Percentiles rank a stretch among this genome's conserved stretches.
phyloP scores from a whole-genome alignment of 2,888 invertebrate species.

The Pocota personata region DNA sequence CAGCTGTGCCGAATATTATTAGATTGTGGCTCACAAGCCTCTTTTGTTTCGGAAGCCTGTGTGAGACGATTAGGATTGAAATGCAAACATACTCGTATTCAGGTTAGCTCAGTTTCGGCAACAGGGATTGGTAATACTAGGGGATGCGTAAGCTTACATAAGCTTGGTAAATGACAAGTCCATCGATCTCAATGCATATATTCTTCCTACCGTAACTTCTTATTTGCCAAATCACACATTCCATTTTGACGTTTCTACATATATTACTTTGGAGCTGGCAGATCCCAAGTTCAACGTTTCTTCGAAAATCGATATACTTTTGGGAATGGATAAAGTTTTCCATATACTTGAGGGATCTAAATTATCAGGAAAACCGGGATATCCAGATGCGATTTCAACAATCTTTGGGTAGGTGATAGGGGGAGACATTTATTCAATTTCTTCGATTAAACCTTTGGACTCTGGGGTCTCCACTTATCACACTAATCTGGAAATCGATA shows the following conservation, averaged over 20 bases:
- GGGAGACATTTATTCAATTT: not conserved
- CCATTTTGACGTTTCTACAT: no score
- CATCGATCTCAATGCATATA: no score
- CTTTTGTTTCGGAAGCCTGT: not conserved
- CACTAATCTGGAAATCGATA: no score
- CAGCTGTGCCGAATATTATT: not conserved
- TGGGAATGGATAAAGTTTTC: no score
- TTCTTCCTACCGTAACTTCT: not conserved
- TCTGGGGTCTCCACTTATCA: not conserved
- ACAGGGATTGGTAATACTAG: not conserved
- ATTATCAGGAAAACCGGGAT: not conserved
- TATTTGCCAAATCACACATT: not conserved
- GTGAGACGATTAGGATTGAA: not conserved
- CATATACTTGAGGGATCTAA: not conserved
- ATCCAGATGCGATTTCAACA: no score
- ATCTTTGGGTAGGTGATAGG: no score
- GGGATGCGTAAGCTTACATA: not conserved
- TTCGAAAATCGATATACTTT: no score
- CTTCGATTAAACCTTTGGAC: not conserved
- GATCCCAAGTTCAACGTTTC: not conserved
- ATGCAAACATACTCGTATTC: conserved; percentile 1
- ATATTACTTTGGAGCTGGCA: not conserved
- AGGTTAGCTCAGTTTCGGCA: not conserved
- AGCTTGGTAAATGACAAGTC: not conserved
- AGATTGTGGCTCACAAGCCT: not conserved